Conservation (phyloP, 1,140 invertebrate genomes). For the Lasaia peninsularis region DNA sequence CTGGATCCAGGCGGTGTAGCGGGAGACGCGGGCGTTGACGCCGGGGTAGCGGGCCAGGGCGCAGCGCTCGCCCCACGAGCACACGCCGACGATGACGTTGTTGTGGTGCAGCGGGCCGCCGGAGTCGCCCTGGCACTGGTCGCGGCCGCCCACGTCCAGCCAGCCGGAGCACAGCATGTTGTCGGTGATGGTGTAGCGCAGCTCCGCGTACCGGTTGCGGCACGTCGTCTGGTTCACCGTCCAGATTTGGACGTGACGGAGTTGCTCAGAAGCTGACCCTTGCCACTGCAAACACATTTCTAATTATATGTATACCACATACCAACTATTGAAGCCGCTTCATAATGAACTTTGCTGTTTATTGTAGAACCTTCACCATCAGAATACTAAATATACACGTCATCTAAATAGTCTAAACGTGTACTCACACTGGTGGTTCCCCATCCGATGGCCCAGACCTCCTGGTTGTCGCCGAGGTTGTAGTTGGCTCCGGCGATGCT, state of each 20-base stretch:
- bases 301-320: too few species aligned
- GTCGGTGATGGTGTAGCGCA: slow-evolving; percentile 17
- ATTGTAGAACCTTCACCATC: too few species aligned
- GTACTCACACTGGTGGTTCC: slow-evolving; percentile 62
- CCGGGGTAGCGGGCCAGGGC: neutral
- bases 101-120: slow-evolving; percentile 23
- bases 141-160: slow-evolving; percentile 18
- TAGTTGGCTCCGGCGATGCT: slow-evolving; percentile 37
- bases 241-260: slow-evolving; percentile 26
- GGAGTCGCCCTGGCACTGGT: slow-evolving; percentile 16
- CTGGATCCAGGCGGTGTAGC: too few species aligned
- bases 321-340: too few species aligned
- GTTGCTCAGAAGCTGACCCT: slow-evolving; percentile 17
- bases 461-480: slow-evolving; percentile 37
- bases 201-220: slow-evolving; percentile 19
- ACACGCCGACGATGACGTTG: slow-evolving; percentile 20
- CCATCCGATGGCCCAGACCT: slow-evolving; percentile 78
- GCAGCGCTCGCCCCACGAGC: slow-evolving; percentile 18
- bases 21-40: too few species aligned
- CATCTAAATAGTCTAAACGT: slow-evolving; percentile 11
- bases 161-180: slow-evolving; percentile 29
- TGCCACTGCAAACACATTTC: too few species aligned
- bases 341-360: too few species aligned
- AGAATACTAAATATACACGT: neutral
- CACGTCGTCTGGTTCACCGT: slow-evolving; percentile 23